A percentile compares a stretch with the other conserved stretches of the same genome.
These are phyloP conservation scores for Megaleporinus macrocephalus DNA, from an alignment of 2,113 vertebrate species.

Conservation along the genomic window DNA sequence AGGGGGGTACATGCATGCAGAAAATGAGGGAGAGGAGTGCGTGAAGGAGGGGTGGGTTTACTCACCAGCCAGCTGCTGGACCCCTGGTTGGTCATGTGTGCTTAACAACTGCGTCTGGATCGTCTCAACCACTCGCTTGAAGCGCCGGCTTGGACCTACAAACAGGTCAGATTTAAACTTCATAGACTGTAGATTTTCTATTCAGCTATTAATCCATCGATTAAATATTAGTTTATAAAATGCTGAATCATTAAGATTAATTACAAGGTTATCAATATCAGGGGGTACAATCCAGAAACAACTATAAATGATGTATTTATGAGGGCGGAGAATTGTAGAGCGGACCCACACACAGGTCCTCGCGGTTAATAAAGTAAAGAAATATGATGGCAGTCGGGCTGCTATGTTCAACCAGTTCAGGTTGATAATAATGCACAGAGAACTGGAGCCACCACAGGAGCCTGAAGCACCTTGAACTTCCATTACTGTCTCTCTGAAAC, in stretches of 20 bases:
- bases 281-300: too few species aligned
- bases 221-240: too few species aligned
- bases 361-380: background rate
- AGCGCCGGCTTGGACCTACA: conserved; percentile 95
- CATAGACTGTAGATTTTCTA: background rate
- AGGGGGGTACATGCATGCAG: conserved; percentile 56
- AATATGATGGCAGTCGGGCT: background rate
- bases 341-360: background rate
- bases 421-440: background rate
- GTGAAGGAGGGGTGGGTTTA: conserved; percentile 51
- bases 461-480: background rate
- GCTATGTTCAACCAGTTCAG: background rate
- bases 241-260: too few species aligned
- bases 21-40: conserved; percentile 10
- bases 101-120: conserved; percentile 99
- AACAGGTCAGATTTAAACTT: background rate
- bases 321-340: background rate
- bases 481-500: background rate
- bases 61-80: conserved; percentile 98
- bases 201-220: too few species aligned
- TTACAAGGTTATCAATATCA: too few species aligned
- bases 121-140: conserved; percentile 98
- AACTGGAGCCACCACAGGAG: background rate
- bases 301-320: too few species aligned
- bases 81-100: conserved; percentile 94